These are phyloP conservation scores for Bostrychus sinensis DNA, from an alignment of 2,113 vertebrate genomes.

Conservation along the genomic window DNA sequence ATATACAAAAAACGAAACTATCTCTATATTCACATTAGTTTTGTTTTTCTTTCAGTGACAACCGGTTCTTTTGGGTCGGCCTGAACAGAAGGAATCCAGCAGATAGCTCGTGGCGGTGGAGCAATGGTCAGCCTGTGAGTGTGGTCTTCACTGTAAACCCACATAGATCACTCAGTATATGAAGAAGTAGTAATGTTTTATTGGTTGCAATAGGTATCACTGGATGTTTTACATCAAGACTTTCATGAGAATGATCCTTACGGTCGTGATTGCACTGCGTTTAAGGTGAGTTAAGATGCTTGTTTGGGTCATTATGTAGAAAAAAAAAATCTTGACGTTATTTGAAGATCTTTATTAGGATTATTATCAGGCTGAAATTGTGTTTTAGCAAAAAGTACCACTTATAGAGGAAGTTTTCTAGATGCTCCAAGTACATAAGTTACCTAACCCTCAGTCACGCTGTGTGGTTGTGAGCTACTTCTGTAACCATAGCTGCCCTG, in stretches of 20 bases:
- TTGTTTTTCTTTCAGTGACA: conserved; percentile 72
- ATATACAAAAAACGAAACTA: not conserved
- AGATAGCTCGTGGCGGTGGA: conserved; percentile 92
- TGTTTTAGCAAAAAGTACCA: too few relatives aligned
- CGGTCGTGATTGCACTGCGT: conserved; percentile 87
- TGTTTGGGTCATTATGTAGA: not conserved
- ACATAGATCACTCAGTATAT: not conserved
- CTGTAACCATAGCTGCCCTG: too few relatives aligned
- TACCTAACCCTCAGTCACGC: too few relatives aligned
- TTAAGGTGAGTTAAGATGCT: conserved; percentile 83
- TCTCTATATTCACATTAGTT: not conserved
- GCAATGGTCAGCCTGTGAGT: conserved; percentile 90
- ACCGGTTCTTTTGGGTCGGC: conserved; percentile 92
- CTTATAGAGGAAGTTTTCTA: too few relatives aligned
- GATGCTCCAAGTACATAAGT: too few relatives aligned
- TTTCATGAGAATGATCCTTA: conserved; percentile 87
- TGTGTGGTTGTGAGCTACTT: too few relatives aligned
- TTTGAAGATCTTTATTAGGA: not conserved
- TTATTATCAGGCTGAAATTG: not conserved
- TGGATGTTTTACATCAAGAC: conserved; percentile 79
- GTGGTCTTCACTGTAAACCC: not conserved
- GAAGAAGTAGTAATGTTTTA: not conserved
- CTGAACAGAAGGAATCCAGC: conserved; percentile 92
- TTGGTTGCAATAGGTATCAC: conserved; percentile 79
- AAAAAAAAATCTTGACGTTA: too few relatives aligned